These are phyloP conservation scores for Muschampia plurimacula DNA, from an alignment of 2,888 invertebrate genomes.

Conservation along the genomic window DNA sequence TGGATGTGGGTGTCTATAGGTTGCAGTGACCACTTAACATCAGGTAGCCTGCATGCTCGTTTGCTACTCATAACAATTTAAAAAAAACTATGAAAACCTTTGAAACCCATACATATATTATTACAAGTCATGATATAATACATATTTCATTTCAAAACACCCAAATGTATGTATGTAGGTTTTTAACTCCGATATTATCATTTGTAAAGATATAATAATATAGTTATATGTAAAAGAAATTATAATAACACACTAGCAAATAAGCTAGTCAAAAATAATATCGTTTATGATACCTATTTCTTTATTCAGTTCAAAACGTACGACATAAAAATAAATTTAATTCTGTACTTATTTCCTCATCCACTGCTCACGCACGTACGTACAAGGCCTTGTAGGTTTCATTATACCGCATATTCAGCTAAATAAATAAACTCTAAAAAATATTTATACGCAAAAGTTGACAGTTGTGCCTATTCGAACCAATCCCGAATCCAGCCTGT, in stretches of 20 bases:
- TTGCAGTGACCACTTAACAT: too few relatives aligned
- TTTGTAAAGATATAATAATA: too few relatives aligned
- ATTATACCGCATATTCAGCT: not conserved
- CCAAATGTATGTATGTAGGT: too few relatives aligned
- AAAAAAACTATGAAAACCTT: not conserved
- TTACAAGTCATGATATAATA: too few relatives aligned
- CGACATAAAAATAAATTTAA: not conserved
- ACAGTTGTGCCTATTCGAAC: conserved; percentile 78
- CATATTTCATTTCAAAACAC: too few relatives aligned
- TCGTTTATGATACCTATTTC: not conserved
- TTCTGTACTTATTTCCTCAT: not conserved
- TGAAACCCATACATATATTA: too few relatives aligned
- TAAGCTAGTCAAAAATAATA: not conserved
- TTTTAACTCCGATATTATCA: too few relatives aligned
- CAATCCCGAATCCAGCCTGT: conserved; percentile 70
- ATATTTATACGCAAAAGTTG: conserved; percentile 67
- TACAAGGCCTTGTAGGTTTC: not conserved
- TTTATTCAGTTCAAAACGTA: not conserved
- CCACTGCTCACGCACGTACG: not conserved
- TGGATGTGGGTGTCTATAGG: not conserved
- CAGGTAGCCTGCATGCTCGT: too few relatives aligned
- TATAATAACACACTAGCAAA: too few relatives aligned
- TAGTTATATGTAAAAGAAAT: too few relatives aligned
- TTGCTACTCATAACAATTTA: too few relatives aligned
- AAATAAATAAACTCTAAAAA: conserved; percentile 49